Conservation (phyloP, 1,140 invertebrate genomes). For the Hetaerina americana region DNA sequence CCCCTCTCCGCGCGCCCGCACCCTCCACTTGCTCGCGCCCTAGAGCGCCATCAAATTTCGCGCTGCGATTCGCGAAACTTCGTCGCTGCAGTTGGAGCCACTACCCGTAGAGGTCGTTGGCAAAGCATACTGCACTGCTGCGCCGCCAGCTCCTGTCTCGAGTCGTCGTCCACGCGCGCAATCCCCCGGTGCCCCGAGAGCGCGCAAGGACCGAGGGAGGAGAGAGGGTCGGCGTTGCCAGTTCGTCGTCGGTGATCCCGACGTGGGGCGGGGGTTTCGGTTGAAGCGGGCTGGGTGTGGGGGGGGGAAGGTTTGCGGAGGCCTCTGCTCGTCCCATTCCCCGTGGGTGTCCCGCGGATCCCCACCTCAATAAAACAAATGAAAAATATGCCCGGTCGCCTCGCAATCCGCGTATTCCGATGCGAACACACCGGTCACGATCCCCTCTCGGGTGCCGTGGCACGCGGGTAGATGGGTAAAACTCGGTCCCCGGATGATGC, state of each 20-base stretch:
- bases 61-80: no score
- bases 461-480: neutral
- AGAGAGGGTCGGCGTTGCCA: neutral
- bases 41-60: no score
- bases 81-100: no score
- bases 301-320: neutral
- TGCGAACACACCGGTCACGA: neutral
- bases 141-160: no score
- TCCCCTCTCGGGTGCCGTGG: neutral
- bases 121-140: no score
- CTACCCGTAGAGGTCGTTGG: no score
- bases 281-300: neutral
- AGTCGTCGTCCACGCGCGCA: no score
- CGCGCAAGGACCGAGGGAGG: no score
- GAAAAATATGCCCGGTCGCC: neutral
- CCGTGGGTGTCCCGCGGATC: neutral
- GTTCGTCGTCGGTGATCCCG: neutral
- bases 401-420: neutral
- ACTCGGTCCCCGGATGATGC: neutral
- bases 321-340: neutral
- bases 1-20: no score
- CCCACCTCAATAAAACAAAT: neutral
- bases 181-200: no score
- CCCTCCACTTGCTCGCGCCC: no score
- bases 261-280: neutral